Conservation (phyloP, 1,140 invertebrate genomes). For the Paraescarpia echinospica region DNA sequence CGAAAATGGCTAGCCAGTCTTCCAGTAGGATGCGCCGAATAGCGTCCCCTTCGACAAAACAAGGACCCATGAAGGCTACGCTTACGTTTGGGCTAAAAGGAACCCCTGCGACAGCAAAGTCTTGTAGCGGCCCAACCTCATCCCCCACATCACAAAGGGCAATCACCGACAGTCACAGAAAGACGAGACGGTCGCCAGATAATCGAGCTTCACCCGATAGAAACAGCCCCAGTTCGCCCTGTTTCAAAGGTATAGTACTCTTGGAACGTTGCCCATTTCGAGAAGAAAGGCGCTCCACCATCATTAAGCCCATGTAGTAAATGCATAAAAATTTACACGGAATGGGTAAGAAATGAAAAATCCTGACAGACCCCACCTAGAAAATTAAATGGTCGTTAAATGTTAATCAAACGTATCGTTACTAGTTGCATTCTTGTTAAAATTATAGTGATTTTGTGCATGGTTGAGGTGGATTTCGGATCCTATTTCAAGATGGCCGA, state of each 20-base stretch:
- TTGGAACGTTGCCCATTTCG: neutral
- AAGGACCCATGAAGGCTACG: constrained; percentile 14
- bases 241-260: constrained; percentile 15
- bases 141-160: constrained; percentile 8
- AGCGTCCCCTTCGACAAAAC: constrained; percentile 14
- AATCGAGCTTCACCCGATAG: constrained; percentile 7
- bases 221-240: neutral
- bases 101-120: constrained; percentile 6
- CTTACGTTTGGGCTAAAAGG: constrained; percentile 12
- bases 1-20: neutral
- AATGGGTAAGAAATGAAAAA: neutral
- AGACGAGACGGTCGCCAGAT: constrained; percentile 11
- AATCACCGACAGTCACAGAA: constrained; percentile 9
- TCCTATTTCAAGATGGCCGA: constrained; percentile 4
- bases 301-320: neutral
- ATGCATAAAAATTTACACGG: neutral
- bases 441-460: constrained; percentile 6
- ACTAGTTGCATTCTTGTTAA: neutral
- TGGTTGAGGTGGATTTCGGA: neutral
- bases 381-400: neutral
- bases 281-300: neutral
- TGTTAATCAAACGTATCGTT: neutral
- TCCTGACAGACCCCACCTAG: neutral
- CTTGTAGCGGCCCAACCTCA: neutral
- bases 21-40: constrained; percentile 12